Conservation (phyloP, 2,113 vertebrate genomes). For the Rynchops niger region DNA sequence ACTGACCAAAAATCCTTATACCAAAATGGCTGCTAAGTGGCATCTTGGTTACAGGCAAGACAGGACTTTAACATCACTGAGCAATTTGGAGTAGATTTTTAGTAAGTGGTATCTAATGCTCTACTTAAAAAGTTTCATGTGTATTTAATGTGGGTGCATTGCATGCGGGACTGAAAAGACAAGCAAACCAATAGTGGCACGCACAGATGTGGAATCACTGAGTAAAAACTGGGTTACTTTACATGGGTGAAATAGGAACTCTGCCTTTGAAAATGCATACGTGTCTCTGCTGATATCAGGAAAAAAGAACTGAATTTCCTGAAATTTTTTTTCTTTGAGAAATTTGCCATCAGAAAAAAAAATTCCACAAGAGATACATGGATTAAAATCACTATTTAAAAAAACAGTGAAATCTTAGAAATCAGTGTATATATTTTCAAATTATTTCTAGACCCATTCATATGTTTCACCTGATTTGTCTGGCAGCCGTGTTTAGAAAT, state of each 20-base stretch:
- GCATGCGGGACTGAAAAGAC: not conserved
- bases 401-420: not conserved
- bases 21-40: not conserved
- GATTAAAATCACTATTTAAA: not conserved
- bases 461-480: not conserved
- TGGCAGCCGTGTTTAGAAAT: not conserved
- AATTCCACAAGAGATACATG: not conserved
- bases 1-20: not conserved
- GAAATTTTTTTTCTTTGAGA: not conserved
- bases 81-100: not conserved
- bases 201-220: not conserved
- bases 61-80: not conserved
- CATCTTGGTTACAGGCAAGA: not conserved
- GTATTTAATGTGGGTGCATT: accelerated
- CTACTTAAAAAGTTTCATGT: not conserved
- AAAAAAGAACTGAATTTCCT: not conserved
- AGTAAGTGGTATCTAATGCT: not conserved
- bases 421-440: not conserved
- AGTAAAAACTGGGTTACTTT: not conserved
- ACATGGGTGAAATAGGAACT: not conserved
- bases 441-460: not conserved
- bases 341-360: not conserved
- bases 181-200: not conserved
- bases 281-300: not conserved
- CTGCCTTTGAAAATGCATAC: not conserved